These are phyloP conservation scores for Chrysomallon squamiferum DNA, from an alignment of 1,140 invertebrate species.

Conservation along the genomic window DNA sequence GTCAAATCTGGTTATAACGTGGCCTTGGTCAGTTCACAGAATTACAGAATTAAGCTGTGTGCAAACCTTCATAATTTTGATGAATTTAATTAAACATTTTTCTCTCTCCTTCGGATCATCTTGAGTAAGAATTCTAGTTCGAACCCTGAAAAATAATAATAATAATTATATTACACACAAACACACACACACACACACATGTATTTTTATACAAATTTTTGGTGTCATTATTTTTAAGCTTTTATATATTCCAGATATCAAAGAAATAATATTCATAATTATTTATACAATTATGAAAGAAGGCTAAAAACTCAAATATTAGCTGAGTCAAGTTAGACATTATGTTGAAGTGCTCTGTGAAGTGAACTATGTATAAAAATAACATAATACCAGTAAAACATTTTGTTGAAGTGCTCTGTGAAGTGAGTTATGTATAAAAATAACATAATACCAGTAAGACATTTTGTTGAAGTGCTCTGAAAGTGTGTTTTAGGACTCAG, in stretches of 20 bases:
- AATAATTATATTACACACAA: too few relatives aligned
- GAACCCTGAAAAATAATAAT: conserved; percentile 73
- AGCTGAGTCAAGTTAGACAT: conserved; percentile 99
- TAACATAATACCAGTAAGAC: conserved; percentile 96
- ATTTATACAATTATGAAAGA: too few relatives aligned
- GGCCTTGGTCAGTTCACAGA: too few relatives aligned
- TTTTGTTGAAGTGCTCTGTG: conserved; percentile 99
- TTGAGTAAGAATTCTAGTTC: conserved; percentile 79
- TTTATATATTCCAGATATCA: too few relatives aligned
- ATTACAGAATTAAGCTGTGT: too few relatives aligned
- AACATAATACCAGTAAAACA: conserved; percentile 97
- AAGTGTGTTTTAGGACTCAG: conserved; percentile 96
- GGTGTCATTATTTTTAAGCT: too few relatives aligned
- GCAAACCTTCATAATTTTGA: conserved; percentile 98
- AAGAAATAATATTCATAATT: too few relatives aligned
- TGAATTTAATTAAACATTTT: conserved; percentile 94
- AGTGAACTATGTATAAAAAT: conserved; percentile 89
- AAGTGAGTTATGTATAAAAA: conserved; percentile 93
- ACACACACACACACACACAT: too few relatives aligned
- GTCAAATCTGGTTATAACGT: too few relatives aligned
- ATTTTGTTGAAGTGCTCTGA: conserved; percentile 99
- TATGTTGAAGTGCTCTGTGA: conserved; percentile 99
- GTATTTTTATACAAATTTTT: too few relatives aligned
- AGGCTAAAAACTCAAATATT: too few relatives aligned
- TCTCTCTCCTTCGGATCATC: conserved; percentile 93